These are phyloP conservation scores for Onychostoma macrolepis DNA, from an alignment of 2,113 vertebrate genomes.

Conservation along the genomic window DNA sequence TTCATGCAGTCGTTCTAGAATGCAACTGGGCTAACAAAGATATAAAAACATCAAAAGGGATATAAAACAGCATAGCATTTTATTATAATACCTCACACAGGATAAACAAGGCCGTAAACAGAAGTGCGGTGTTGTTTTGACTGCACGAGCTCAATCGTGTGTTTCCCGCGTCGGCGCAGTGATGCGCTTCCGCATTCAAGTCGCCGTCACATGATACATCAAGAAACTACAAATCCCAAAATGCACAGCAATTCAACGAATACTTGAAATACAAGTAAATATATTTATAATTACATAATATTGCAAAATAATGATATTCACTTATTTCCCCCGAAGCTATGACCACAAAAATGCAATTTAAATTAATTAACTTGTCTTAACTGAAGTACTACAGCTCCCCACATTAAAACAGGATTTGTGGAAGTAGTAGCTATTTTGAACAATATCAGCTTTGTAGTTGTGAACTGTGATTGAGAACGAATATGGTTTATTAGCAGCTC, in stretches of 20 bases:
- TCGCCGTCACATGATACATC: background rate
- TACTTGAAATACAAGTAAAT: background rate
- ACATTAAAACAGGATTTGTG: background rate
- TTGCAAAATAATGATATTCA: background rate
- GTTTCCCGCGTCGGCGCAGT: constrained; percentile 39
- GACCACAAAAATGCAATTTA: background rate
- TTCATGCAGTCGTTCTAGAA: background rate
- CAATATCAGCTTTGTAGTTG: background rate
- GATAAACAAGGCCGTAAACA: background rate
- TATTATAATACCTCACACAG: background rate
- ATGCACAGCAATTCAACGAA: background rate
- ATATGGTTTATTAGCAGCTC: background rate
- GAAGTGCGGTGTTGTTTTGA: background rate
- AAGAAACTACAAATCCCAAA: constrained; percentile 12
- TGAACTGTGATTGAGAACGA: background rate
- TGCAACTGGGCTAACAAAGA: background rate
- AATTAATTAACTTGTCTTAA: background rate
- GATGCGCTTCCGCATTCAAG: constrained; percentile 19
- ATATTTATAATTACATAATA: background rate
- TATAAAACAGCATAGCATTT: background rate
- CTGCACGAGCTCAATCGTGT: background rate
- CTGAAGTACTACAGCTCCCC: background rate
- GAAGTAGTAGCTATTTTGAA: background rate
- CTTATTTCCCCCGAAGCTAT: background rate
- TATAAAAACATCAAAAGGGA: background rate